Evolutionary conservation across 2,113 vertebrate species (phyloP).

Genomic region (Neotragus moschatus): DNA sequence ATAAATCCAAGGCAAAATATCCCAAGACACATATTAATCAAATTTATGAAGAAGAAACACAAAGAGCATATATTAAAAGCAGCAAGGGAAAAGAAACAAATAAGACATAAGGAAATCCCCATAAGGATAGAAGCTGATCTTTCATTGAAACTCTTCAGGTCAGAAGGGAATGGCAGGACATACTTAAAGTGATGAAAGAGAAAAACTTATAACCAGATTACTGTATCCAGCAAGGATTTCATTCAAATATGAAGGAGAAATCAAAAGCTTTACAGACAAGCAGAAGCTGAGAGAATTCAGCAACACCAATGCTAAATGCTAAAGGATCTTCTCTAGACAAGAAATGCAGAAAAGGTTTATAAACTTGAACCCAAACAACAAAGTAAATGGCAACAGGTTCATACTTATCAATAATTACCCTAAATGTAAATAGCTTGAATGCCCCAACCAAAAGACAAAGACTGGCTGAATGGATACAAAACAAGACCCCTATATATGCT

Average conservation of each 20-base stretch:
- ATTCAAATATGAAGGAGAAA: neutral
- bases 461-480: neutral
- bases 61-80: neutral
- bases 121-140: neutral
- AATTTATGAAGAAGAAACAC: neutral
- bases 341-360: neutral
- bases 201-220: neutral
- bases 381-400: neutral
- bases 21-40: neutral
- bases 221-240: neutral
- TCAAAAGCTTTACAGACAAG: neutral
- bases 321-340: neutral
- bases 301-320: neutral
- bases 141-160: neutral
- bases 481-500: neutral
- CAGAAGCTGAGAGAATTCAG: neutral
- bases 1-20: neutral
- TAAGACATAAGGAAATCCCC: neutral
- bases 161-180: neutral
- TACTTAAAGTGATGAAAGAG: neutral
- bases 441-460: neutral
- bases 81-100: neutral
- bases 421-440: neutral
- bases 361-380: neutral
- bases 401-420: neutral